Evolutionary conservation across 2,113 vertebrate genomes (phyloP).

Genomic region (Rhadina sibilatrix): DNA sequence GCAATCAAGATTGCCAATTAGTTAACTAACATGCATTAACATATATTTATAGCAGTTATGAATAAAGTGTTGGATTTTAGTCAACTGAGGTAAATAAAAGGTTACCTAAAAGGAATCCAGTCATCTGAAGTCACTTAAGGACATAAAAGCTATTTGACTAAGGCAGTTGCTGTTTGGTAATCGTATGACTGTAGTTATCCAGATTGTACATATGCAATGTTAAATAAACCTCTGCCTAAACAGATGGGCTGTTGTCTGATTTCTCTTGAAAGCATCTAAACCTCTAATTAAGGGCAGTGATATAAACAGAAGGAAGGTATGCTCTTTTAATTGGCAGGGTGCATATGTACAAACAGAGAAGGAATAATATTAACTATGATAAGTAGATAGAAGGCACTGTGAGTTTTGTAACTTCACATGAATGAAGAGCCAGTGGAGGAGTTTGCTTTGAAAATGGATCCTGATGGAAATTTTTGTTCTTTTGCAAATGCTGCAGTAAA

Average conservation of each 20-base stretch:
- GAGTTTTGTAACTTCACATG: neutral
- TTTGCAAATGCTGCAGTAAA: neutral
- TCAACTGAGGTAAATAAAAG: neutral
- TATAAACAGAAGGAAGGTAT: slow-evolving; percentile 13
- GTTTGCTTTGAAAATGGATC: neutral
- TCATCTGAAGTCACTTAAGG: neutral
- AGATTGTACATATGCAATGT: neutral
- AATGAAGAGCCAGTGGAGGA: neutral
- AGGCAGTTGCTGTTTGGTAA: neutral
- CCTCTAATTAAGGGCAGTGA: slow-evolving; percentile 18
- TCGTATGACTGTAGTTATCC: neutral
- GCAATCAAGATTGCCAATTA: neutral
- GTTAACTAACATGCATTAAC: neutral
- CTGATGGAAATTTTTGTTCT: neutral
- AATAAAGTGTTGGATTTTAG: neutral
- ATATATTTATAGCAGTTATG: neutral
- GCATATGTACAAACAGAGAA: neutral
- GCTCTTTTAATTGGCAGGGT: slow-evolving; percentile 10
- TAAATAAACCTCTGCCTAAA: slow-evolving; percentile 44
- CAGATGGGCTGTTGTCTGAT: slow-evolving; percentile 30
- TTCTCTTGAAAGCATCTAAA: neutral
- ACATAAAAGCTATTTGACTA: neutral
- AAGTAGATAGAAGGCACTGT: neutral
- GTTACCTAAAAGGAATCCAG: neutral
- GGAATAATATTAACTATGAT: neutral